Evolutionary conservation across 2,888 invertebrate genomes (phyloP).

Genomic region (Napeogenes sylphis): DNA sequence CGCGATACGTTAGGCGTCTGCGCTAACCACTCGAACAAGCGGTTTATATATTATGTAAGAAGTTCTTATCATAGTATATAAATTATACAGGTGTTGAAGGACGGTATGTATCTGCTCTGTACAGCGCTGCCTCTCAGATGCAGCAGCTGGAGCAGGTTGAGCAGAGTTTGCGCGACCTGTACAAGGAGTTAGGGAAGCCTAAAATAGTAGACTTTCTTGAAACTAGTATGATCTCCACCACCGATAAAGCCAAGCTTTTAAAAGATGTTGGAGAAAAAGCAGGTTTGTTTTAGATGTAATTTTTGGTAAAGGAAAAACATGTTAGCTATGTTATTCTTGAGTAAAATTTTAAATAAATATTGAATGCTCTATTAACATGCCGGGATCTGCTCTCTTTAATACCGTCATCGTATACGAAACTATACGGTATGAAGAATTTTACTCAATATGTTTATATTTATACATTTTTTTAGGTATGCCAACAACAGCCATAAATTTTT

Average conservation of each 20-base stretch:
- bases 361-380: too few species aligned
- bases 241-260: constrained; percentile 51
- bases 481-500: constrained; percentile 49
- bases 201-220: constrained; percentile 56
- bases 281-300: constrained; percentile 34
- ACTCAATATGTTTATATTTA: neutral
- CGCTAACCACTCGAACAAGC: too few species aligned
- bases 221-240: constrained; percentile 50
- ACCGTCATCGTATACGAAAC: too few species aligned
- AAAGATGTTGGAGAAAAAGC: constrained; percentile 44
- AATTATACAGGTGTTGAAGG: constrained; percentile 53
- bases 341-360: too few species aligned
- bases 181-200: constrained; percentile 48
- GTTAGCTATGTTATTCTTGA: too few species aligned
- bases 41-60: neutral
- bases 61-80: neutral
- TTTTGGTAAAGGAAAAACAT: too few species aligned
- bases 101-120: constrained; percentile 59
- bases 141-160: constrained; percentile 55
- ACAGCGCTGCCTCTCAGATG: constrained; percentile 52
- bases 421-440: too few species aligned
- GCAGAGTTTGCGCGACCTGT: constrained; percentile 42
- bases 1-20: too few species aligned
- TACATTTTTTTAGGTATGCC: constrained; percentile 49
- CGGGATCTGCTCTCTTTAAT: too few species aligned